These are phyloP conservation scores for Dolichomitus sp. DNA, from an alignment of 2,888 invertebrate genomes.

Conservation along the genomic window DNA sequence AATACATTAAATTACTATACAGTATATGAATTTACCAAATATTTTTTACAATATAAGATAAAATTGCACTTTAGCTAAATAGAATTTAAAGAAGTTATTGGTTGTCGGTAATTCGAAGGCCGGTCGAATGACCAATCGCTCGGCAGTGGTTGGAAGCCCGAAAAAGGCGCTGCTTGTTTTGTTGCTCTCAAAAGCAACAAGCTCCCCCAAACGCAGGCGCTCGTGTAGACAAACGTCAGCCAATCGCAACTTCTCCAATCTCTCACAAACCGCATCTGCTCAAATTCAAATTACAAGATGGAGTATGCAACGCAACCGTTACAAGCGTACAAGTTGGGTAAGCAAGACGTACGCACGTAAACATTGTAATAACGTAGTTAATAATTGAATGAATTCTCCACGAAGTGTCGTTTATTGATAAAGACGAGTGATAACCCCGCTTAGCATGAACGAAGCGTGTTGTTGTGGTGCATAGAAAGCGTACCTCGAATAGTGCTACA, in stretches of 20 bases:
- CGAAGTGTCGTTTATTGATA: conserved; percentile 5
- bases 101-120: too few species aligned
- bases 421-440: conserved; percentile 20
- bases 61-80: too few species aligned
- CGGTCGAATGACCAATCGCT: too few species aligned
- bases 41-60: background rate
- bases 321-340: conserved; percentile 42
- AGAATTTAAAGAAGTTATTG: too few species aligned
- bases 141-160: too few species aligned
- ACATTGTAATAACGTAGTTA: conserved; percentile 31
- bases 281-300: conserved; percentile 67
- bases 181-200: too few species aligned
- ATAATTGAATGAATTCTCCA: background rate
- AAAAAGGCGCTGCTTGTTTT: too few species aligned
- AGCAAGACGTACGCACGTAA: conserved; percentile 47
- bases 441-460: conserved; percentile 21
- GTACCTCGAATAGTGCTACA: conserved; percentile 13
- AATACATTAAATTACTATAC: too few species aligned
- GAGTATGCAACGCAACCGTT: conserved; percentile 60
- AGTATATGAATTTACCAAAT: too few species aligned
- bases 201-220: conserved; percentile 1
- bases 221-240: background rate
- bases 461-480: conserved; percentile 19
- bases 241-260: conserved; percentile 12
- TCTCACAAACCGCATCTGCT: conserved; percentile 20